A percentile compares a stretch with the other conserved stretches of the same genome.
phyloP scores from a whole-genome alignment of 1,140 invertebrate genomes.

The Gonatopus flavifemur region DNA sequence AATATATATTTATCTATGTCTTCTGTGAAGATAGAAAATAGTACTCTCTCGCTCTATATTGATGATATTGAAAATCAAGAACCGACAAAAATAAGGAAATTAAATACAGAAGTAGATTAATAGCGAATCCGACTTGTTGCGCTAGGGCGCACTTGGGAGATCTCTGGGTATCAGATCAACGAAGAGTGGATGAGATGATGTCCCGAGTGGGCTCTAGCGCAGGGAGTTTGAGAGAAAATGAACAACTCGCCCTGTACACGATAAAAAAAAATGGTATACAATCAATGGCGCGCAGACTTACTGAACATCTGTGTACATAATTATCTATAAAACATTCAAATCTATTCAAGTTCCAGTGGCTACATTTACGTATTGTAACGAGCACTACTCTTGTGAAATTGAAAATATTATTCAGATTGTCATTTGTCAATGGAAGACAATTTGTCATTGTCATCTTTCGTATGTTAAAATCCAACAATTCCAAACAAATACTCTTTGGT shows the following conservation, averaged over 20 bases:
- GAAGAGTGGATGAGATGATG: not conserved
- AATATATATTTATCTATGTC: constrained; percentile 64
- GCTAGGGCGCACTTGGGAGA: constrained; percentile 10
- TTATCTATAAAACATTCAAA: constrained; percentile 37
- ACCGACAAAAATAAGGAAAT: constrained; percentile 37
- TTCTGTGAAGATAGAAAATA: constrained; percentile 66
- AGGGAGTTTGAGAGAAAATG: constrained; percentile 10
- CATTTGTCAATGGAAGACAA: constrained; percentile 13
- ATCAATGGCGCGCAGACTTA: constrained; percentile 35
- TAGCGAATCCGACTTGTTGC: too few relatives aligned
- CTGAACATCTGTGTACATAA: constrained; percentile 47
- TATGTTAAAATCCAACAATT: constrained; percentile 4
- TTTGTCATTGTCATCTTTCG: constrained; percentile 5
- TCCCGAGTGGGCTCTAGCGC: not conserved
- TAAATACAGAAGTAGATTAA: constrained; percentile 50
- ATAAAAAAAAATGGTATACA: constrained; percentile 31
- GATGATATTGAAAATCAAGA: constrained; percentile 51
- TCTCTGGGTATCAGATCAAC: constrained; percentile 21
- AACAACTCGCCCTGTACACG: constrained; percentile 38
- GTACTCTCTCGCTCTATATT: constrained; percentile 59
- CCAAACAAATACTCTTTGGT: constrained; percentile 3
- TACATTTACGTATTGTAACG: constrained; percentile 22
- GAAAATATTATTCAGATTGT: constrained; percentile 19
- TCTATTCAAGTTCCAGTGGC: constrained; percentile 36
- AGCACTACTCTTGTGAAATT: constrained; percentile 12